phyloP scores from a whole-genome alignment of 2,888 invertebrate genomes.

The Cerastis leucographa region DNA sequence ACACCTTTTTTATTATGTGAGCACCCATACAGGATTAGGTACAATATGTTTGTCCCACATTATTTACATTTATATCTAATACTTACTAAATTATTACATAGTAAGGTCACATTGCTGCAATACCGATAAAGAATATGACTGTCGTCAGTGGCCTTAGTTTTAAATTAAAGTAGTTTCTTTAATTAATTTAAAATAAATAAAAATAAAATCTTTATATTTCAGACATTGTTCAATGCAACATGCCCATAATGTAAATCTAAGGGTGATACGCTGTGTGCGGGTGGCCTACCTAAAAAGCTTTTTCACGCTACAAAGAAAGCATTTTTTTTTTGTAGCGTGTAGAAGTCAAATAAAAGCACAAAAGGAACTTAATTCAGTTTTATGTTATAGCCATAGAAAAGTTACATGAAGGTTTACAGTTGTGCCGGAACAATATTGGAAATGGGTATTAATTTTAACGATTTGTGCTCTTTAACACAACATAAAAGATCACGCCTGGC shows the following conservation, averaged over 20 bases:
- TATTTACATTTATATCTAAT: not conserved
- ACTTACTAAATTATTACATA: not conserved
- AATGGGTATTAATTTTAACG: not conserved
- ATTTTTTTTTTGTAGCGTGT: no score
- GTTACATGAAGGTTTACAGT: not conserved
- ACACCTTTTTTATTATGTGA: not conserved
- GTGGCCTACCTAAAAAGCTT: no score
- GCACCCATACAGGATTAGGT: not conserved
- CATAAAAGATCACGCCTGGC: not conserved
- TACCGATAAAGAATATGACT: constrained; percentile 6
- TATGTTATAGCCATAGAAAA: constrained; percentile 45
- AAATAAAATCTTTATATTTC: no score
- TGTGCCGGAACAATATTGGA: not conserved
- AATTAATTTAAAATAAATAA: no score
- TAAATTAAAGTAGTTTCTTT: no score
- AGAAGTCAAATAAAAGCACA: constrained; percentile 36
- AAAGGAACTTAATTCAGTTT: constrained; percentile 35
- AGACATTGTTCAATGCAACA: no score
- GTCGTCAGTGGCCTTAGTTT: not conserved
- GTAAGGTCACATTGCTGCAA: constrained; percentile 4
- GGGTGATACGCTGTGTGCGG: no score
- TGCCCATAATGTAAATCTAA: no score
- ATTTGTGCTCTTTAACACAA: not conserved
- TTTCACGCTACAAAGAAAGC: no score
- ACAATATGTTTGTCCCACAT: not conserved